Base-by-base conservation (phyloP, 2,888 invertebrate species). In the Morpho achilles region DNA sequence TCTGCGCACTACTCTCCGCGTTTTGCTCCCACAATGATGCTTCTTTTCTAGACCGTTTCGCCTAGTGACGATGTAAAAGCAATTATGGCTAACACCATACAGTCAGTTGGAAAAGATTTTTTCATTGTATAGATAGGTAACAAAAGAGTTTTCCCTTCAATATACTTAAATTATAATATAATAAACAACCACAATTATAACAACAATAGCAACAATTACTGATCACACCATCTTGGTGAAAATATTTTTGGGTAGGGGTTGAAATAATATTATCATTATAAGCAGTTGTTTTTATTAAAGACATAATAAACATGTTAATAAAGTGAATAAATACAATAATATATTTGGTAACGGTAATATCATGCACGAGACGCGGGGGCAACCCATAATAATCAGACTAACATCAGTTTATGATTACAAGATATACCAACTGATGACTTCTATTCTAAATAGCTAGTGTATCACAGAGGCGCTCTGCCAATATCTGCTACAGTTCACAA, bases 271-370 rank as follows among this genome's bases (percentile, higher is more conserved):
- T 22, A 58, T 32, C 57, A 39, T 69, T 72, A 69, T 87, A 89
- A 88, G 88, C 87, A 87, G 84, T 86, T 81, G 75, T 87, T 90
- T 72, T 89, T 90, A 89, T 88, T 90, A 89, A 87, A 90, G 87
- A 86, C 83, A 84, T 89, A 90, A 88, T 89, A 90, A 90, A 89
- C 87, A 89, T 88, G 82, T 86, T 87, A 82, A 85, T 88, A 87
- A 88, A 88, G 86, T 87, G 88, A 87, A 87, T 88, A 81, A 83
- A 85, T 88, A 88, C 84, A 85, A 83, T 86, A 83, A 80, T 80
- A 73, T 74, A 78, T 81, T 83, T 68, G 71, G 73, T 80, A 80
- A 81, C 76, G 74, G 76, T 80, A 76, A 79, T 79, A 71, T 77
- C 66, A 78, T 80, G 82, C 75, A 78, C 74, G 77, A 79, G 76